Evolutionary conservation across 1,140 invertebrate genomes (phyloP), one percentile per base, ranked within the genome.

Genomic region (Oncopeltus fasciatus): DNA sequence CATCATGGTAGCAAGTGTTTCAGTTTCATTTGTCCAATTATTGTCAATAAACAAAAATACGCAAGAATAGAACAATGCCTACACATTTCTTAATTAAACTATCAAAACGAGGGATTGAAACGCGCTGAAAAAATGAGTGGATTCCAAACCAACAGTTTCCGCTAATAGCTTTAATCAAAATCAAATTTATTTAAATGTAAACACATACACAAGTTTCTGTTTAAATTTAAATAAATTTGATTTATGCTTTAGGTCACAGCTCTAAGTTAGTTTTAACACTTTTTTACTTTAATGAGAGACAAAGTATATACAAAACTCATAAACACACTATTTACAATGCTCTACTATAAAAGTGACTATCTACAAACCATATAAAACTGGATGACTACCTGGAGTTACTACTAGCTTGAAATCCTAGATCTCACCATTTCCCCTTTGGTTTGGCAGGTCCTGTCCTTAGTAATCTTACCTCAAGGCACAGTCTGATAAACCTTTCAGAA

Each of bases 331-430:
- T 53, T 24, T 53, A 53, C 49, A 53, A 53, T 24, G 24, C 24
- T 24, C 49, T 53, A 53, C n/a, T n/a, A 53, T 16, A 24, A 53
- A 53, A 24, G 24, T 53, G 12, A 26, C 49, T 53, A 53, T 53
- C 49, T 53, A 53, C 24, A 53, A 53, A 53, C 49, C 49, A 53
- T 53, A 53, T 24, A 53, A 53, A 53, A 53, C 49, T n/a, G n/a
- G n/a, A n/a, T 53, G 21, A 24, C 12, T 24, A 24, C 24, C 14
- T 24, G 21, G 26, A 53, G 26, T 53, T 18, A 53, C 49, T 53
- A 53, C 49, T 53, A 53, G n/a, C 24, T 24, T 38, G 14, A 8
- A 53, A 53, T 18, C 49, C 49, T 53, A 24, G 21, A 24, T 16
- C 2, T 24, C 49, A 16, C 20, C 26, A 16, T 20, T 24, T 53